Evolutionary conservation across 92 coral and sea anemone species (phyloP), one percentile per base, ranked within the genome.

Genomic region (Palythoa grandis): DNA sequence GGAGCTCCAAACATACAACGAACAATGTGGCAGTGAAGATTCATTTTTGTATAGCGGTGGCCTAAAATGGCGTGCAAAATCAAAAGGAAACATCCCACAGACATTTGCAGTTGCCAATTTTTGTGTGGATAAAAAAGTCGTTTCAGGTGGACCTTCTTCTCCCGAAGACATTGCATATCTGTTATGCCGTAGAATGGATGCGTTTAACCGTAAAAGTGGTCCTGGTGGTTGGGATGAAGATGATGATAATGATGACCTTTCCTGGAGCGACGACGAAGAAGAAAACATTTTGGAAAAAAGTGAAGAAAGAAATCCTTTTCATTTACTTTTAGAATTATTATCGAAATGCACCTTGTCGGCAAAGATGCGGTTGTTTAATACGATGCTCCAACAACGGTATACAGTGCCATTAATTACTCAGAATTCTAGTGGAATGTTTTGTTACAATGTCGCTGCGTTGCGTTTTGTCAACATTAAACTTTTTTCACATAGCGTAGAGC

Each of bases 101-200:
- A 37, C 52, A 16, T 71, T 71, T 11, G 14, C 50, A 71, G 11
- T 16, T 4, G 50, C 22, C 43, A 38, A 71, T 15, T 71, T 71
- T 71, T 71, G 76, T 19, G 76, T 71, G 22, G 76, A 71, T 47
- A 71, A 71, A 29, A 39, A 71, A 7, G 11, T 71, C 4, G 12
- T 17, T 25, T 15, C 52, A 38, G 25, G 10, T 16, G 52, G 11
- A 13, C 23, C 53, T 39, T 71, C 52, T 13, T 71, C 52, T 5
- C 47, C 76, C 37, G n/a, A 71, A 15, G 52, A 71, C 52, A 37
- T 71, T 38, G 76, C 35, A 8, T 43, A 71, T 71, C 52, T 71
- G 47, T 71, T 71, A 71, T 71, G 76, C 20, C 76, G 76, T 43
- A 71, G 76, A 71, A 71, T 71, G 47, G 47, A 37, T 16, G 76